Percentiles rank a stretch among this genome's conserved stretches.
Conservation (phyloP, 2,113 vertebrate species). For the Scopus umbretta region DNA sequence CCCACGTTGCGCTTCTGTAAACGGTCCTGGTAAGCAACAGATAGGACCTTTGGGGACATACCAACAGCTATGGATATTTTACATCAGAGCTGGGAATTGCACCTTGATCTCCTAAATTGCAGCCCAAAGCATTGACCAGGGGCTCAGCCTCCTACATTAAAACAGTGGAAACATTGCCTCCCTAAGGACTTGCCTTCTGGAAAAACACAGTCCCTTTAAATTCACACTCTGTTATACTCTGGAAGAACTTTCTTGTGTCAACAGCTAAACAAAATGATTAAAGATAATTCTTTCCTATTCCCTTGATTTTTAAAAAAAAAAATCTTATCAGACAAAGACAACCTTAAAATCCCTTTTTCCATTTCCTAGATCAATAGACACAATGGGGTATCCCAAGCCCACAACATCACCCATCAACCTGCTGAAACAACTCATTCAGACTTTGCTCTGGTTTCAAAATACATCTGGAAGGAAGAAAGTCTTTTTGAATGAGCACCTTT, state of each 20-base stretch:
- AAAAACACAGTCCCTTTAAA: slow-evolving; percentile 16
- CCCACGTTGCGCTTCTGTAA: background rate
- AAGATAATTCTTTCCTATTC: background rate
- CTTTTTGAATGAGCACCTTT: slow-evolving; percentile 43
- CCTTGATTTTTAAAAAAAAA: background rate
- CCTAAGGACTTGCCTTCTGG: background rate
- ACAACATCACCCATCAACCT: background rate
- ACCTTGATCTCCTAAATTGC: slow-evolving; percentile 30
- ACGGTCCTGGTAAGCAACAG: background rate
- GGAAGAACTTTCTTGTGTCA: background rate
- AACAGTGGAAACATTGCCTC: slow-evolving; percentile 8
- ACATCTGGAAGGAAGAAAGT: background rate
- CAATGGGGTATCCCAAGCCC: background rate
- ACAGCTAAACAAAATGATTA: slow-evolving; percentile 29
- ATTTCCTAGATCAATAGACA: slow-evolving; percentile 32
- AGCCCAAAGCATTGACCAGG: slow-evolving; percentile 22
- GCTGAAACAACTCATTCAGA: slow-evolving; percentile 2
- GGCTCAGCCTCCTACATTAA: background rate
- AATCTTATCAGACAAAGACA: background rate
- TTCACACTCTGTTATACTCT: background rate
- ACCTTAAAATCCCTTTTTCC: slow-evolving; percentile 27
- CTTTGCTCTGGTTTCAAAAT: background rate
- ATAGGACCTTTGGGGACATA: background rate
- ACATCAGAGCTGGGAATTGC: background rate
- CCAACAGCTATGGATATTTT: background rate